Evolutionary conservation across 2,113 vertebrate genomes (phyloP).

Genomic region (Onychorhynchus coronatus): DNA sequence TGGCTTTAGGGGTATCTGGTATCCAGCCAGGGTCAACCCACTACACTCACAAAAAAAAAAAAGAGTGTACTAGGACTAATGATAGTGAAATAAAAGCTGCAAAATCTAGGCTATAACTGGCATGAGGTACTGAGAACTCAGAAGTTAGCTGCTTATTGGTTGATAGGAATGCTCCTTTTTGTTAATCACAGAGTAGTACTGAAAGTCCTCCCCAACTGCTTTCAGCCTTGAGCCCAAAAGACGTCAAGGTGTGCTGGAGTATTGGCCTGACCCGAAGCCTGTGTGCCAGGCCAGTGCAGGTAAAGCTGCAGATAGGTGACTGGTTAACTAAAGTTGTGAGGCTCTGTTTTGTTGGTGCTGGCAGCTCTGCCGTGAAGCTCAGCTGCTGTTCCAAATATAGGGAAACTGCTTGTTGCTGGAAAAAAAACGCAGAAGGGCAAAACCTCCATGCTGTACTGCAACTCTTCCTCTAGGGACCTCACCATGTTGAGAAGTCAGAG

Average conservation of each 20-base stretch:
- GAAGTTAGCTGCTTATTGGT: neutral
- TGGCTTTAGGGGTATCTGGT: no score
- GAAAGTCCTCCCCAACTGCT: neutral
- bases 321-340: neutral
- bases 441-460: accelerated
- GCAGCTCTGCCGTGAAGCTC: neutral
- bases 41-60: neutral
- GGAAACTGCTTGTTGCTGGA: neutral
- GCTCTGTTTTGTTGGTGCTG: neutral
- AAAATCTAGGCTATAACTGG: neutral
- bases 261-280: neutral
- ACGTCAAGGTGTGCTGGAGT: neutral
- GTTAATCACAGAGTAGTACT: neutral
- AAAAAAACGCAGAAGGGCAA: neutral
- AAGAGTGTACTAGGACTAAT: neutral
- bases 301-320: neutral
- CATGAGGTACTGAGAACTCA: neutral
- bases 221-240: neutral
- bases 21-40: no score
- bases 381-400: neutral
- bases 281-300: neutral
- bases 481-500: neutral
- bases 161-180: neutral
- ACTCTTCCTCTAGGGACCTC: neutral
- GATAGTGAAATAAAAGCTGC: neutral